A percentile compares a stretch with the other conserved stretches of the same genome.
These are phyloP conservation scores for Corella eumyota DNA, from an alignment of 23 tunicate genomes.

Conservation along the genomic window DNA sequence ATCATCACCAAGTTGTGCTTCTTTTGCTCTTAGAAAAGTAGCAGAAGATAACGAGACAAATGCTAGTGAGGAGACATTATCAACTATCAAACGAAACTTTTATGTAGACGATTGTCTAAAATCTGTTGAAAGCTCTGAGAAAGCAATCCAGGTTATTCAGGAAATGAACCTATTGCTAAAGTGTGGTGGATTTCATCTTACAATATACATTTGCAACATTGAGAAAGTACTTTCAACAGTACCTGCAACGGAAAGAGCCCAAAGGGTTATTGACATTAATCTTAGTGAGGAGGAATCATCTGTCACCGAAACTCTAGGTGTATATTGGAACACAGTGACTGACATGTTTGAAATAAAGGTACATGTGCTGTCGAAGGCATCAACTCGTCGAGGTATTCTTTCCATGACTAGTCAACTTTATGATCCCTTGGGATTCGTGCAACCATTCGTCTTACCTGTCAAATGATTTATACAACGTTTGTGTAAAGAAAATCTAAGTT, in stretches of 20 bases:
- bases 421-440: slow-evolving; percentile 13
- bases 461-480: slow-evolving; percentile 4
- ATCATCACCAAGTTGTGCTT: slow-evolving; percentile 27
- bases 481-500: neutral
- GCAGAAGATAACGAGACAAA: slow-evolving; percentile 8
- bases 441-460: slow-evolving; percentile 2
- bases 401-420: slow-evolving; percentile 1
- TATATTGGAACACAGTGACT: slow-evolving; percentile 1
- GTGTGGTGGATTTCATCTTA: slow-evolving; percentile 6
- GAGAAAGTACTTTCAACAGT: slow-evolving; percentile 1
- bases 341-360: slow-evolving; percentile 8
- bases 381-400: slow-evolving; percentile 12
- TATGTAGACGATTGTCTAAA: too few species aligned
- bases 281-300: slow-evolving; percentile 2
- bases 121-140: neutral
- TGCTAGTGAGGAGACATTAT: too few species aligned
- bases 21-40: slow-evolving; percentile 7
- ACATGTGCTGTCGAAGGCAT: neutral
- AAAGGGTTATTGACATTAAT: neutral
- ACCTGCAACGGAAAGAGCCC: neutral
- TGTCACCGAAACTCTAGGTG: slow-evolving; percentile 2
- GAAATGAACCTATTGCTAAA: slow-evolving; percentile 2
- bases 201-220: slow-evolving; percentile 6
- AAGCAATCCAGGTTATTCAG: neutral
- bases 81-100: too few species aligned